Evolutionary conservation across 2,113 vertebrate genomes (phyloP).

Genomic region (Bombycilla garrulus): DNA sequence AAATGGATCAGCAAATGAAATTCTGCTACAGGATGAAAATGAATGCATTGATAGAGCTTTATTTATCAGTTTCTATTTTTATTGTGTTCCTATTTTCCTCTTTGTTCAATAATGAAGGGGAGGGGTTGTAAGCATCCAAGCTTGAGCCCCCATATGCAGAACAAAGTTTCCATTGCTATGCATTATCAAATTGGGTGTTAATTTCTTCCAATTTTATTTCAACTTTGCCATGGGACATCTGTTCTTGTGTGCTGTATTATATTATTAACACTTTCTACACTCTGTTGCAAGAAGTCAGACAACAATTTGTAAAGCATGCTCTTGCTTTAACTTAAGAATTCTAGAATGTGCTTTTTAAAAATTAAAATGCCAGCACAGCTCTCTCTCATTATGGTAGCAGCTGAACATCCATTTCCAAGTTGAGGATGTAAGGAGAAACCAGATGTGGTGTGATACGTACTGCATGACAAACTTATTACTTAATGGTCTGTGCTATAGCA

Average conservation of each 20-base stretch:
- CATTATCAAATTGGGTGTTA: slow-evolving; percentile 53
- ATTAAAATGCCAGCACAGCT: background rate
- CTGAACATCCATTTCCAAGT: slow-evolving; percentile 18
- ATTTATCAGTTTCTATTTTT: slow-evolving; percentile 66
- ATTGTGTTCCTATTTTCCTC: slow-evolving; percentile 34
- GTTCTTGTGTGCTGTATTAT: slow-evolving; percentile 29
- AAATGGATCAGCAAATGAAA: background rate
- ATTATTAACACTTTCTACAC: slow-evolving; percentile 44
- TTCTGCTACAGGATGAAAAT: background rate
- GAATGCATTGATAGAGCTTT: background rate
- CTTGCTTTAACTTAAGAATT: background rate
- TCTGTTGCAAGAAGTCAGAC: background rate
- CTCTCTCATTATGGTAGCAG: background rate
- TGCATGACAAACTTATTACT: background rate
- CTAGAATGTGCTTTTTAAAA: background rate
- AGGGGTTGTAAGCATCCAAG: background rate
- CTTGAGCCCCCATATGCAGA: slow-evolving; percentile 24
- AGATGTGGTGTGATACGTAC: background rate
- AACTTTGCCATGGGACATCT: slow-evolving; percentile 73
- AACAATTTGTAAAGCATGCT: background rate
- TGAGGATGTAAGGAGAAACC: background rate
- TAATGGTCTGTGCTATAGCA: background rate
- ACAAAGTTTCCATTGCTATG: slow-evolving; percentile 52
- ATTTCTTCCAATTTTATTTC: slow-evolving; percentile 69
- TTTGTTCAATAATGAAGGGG: slow-evolving; percentile 70